Evolutionary conservation across 2,888 invertebrate genomes (phyloP).

Genomic region (Leptinotarsa rubiginosa): DNA sequence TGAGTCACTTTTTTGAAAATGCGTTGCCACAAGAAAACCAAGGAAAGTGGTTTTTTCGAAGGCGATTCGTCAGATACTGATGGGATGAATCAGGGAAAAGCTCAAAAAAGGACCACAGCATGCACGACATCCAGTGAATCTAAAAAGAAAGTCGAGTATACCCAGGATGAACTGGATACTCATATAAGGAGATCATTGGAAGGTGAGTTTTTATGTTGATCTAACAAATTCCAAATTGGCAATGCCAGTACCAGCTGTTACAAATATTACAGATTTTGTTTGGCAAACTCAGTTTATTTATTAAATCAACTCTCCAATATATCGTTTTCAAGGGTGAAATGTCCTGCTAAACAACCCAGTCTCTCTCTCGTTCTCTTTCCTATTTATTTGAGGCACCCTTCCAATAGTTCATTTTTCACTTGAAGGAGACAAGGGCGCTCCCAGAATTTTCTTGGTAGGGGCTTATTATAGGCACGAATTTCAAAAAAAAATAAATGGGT

Average conservation of each 20-base stretch:
- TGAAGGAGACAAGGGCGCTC: background rate
- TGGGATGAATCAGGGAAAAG: slow-evolving; percentile 68
- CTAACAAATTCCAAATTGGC: background rate
- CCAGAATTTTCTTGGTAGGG: no score
- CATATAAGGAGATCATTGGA: slow-evolving; percentile 48
- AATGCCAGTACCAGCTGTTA: no score
- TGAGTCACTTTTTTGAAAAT: slow-evolving; percentile 52
- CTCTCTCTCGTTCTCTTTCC: background rate
- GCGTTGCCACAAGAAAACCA: slow-evolving; percentile 66
- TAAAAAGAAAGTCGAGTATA: slow-evolving; percentile 58
- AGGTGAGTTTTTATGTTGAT: slow-evolving; percentile 37
- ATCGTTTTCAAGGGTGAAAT: no score
- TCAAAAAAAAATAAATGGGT: no score
- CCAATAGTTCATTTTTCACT: slow-evolving; percentile 4
- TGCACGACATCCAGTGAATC: slow-evolving; percentile 61
- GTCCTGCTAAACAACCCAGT: background rate
- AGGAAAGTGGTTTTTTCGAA: slow-evolving; percentile 89
- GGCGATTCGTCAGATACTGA: slow-evolving; percentile 76
- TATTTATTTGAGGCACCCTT: slow-evolving; percentile 1
- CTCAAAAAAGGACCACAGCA: slow-evolving; percentile 64
- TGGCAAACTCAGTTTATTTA: no score
- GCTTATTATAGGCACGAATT: no score
- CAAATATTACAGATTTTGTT: no score
- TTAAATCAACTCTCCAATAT: no score
- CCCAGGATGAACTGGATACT: slow-evolving; percentile 61